Evolutionary conservation across 2,888 invertebrate species (phyloP).

Genomic region (Diarsia mendica): DNA sequence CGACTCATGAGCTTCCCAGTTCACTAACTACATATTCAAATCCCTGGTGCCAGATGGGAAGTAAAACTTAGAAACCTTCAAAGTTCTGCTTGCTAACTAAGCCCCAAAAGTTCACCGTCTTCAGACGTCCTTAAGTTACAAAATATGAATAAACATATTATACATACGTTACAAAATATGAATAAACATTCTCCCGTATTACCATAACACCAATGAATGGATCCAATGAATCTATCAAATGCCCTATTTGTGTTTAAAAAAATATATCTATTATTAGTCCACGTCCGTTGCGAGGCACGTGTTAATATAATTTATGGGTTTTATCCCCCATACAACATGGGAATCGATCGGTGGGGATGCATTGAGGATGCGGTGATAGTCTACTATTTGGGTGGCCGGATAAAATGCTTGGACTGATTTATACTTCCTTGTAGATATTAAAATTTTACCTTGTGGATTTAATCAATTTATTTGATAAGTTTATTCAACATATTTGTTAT

Average conservation of each 20-base stretch:
- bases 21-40: not conserved
- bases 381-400: constrained; percentile 63
- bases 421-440: constrained; percentile 49
- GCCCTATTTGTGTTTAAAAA: constrained; percentile 61
- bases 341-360: constrained; percentile 57
- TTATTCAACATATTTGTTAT: not conserved
- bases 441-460: not conserved
- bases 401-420: constrained; percentile 37
- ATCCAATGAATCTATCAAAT: constrained; percentile 63
- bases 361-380: constrained; percentile 64
- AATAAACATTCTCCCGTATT: constrained; percentile 18
- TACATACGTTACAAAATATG: constrained; percentile 49
- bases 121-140: constrained; percentile 16
- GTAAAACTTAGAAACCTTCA: not conserved
- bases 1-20: not conserved
- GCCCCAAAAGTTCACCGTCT: not conserved
- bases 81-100: not conserved
- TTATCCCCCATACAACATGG: constrained; percentile 59
- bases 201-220: constrained; percentile 50
- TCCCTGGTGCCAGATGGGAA: not conserved
- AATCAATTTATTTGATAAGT: not conserved
- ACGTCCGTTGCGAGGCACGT: constrained; percentile 72
- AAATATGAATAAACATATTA: constrained; percentile 48
- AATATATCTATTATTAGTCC: constrained; percentile 67
- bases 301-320: constrained; percentile 71